Evolutionary conservation across 2,888 invertebrate genomes (phyloP).

Genomic region (Sycophila texana): DNA sequence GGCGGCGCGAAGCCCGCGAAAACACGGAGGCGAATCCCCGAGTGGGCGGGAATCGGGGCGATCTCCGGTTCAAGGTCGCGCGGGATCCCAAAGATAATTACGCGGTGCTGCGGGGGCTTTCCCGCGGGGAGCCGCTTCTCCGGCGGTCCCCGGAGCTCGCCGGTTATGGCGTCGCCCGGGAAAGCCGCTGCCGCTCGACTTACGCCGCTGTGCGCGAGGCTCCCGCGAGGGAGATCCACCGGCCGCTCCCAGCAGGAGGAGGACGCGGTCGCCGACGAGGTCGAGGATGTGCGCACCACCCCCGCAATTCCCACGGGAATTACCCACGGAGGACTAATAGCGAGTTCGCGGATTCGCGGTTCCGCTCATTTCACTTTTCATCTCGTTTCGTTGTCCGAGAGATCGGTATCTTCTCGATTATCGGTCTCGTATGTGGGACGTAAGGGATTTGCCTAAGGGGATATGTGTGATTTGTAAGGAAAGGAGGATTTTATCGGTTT

Average conservation of each 20-base stretch:
- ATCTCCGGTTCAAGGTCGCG: constrained; percentile 48
- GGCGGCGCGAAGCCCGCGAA: not conserved
- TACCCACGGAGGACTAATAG: constrained; percentile 72
- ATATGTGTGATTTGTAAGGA: too few species aligned
- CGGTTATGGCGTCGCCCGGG: constrained; percentile 7
- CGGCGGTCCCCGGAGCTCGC: constrained; percentile 1
- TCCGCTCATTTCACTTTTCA: too few species aligned
- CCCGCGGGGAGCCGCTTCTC: constrained; percentile 33
- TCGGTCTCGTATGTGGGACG: too few species aligned
- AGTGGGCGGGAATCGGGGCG: constrained; percentile 22
- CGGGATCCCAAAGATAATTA: constrained; percentile 51
- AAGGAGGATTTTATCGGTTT: too few species aligned
- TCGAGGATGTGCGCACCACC: constrained; percentile 56
- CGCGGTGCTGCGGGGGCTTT: constrained; percentile 17
- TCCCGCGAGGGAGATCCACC: constrained; percentile 71
- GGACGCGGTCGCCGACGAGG: constrained; percentile 56
- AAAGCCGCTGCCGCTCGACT: constrained; percentile 58
- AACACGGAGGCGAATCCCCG: constrained; percentile 28
- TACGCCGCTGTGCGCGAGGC: constrained; percentile 59
- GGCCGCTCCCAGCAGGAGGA: constrained; percentile 41
- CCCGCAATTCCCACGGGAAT: constrained; percentile 74
- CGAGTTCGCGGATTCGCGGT: constrained; percentile 45
- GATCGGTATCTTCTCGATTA: too few species aligned
- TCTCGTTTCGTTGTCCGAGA: too few species aligned
- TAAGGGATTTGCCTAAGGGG: too few species aligned